A percentile compares a stretch with the other conserved stretches of the same genome.
These are phyloP conservation scores for Atopsyche davidsoni DNA, from an alignment of 1,140 invertebrate species.

Conservation along the genomic window DNA sequence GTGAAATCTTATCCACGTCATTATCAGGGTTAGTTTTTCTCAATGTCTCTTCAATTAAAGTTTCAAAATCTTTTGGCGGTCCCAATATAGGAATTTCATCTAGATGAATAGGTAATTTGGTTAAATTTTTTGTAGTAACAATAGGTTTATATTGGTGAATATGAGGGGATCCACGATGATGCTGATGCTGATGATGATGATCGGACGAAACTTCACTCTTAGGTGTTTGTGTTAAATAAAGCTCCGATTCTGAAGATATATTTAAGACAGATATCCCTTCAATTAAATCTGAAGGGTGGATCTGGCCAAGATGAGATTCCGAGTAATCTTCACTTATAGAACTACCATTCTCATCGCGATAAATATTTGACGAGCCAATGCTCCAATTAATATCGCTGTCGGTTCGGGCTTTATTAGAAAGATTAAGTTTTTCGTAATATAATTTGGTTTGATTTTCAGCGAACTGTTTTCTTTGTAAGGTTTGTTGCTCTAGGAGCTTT, in stretches of 20 bases:
- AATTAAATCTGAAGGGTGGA: no score
- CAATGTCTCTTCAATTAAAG: constrained; percentile 20
- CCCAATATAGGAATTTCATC: constrained; percentile 16
- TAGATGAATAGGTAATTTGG: neutral
- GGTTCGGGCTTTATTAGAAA: constrained; percentile 1
- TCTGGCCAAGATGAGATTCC: no score
- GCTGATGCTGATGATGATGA: no score
- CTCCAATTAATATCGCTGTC: neutral
- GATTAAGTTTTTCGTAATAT: neutral
- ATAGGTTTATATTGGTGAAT: no score
- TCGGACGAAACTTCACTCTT: neutral
- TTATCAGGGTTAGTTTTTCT: constrained; percentile 14
- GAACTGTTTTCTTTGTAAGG: constrained; percentile 8
- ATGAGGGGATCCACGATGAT: no score
- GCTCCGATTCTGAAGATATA: constrained; percentile 10
- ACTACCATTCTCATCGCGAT: no score
- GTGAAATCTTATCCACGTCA: neutral
- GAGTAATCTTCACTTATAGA: no score
- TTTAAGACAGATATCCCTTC: no score
- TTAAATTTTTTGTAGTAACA: constrained; percentile 1
- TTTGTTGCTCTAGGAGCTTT: constrained; percentile 15
- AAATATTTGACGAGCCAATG: no score
- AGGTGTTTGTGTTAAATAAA: neutral
- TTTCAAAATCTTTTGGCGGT: constrained; percentile 13
- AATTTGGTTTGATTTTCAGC: constrained; percentile 6